Evolutionary conservation across 2,113 vertebrate species (phyloP), one percentile per base, ranked within the genome.

Genomic region (Anoplopoma fimbria): DNA sequence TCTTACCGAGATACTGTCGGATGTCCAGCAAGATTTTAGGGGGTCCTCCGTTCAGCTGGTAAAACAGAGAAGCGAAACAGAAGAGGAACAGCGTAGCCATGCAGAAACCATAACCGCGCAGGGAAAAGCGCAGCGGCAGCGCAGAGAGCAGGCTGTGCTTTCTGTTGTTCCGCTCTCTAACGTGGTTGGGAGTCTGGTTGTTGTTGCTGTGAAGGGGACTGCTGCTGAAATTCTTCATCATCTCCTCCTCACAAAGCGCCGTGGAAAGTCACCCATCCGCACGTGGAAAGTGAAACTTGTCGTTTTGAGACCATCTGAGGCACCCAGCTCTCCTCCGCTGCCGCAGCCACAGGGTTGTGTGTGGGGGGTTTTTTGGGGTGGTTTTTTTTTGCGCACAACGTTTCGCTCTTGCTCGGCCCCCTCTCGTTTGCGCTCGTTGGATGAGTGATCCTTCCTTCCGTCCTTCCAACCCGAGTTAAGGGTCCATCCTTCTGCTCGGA

Each of bases 1-100:
- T 87, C 98, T 97, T 96, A 99, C 98, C 98, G 91, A 99, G 94
- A 91, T 97, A 99, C 90, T 96, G 97, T 83, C 97, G 95, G 89
- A 99, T 94, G 92, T 98, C 96, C 88, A 97, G 94, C 85, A 99
- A 95, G 92, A 99, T 96, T 92, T 93, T 95, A 58, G 98, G 97
- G 61, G 97, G 96, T 78, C 97, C 98, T 84, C 97, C 97, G 94
- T 97, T 96, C 90, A 99, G 95, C 95, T 99, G 97, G 87, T 96
- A 98, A 89, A 97, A 95, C 67, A 99, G 96, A 34, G 97, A 99
- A 62, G 96, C 97, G 85, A 98, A 82, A 81, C 97, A 97, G 96
- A 99, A 97, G 93, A 99, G 91, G 82, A 98, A 94, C 87, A 99
- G 93, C 51, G 96, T 91, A 89, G 96, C 96, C 97, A 98, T 97